Base-by-base conservation (phyloP, 1,140 invertebrate genomes). In the Nasonia longicornis region DNA sequence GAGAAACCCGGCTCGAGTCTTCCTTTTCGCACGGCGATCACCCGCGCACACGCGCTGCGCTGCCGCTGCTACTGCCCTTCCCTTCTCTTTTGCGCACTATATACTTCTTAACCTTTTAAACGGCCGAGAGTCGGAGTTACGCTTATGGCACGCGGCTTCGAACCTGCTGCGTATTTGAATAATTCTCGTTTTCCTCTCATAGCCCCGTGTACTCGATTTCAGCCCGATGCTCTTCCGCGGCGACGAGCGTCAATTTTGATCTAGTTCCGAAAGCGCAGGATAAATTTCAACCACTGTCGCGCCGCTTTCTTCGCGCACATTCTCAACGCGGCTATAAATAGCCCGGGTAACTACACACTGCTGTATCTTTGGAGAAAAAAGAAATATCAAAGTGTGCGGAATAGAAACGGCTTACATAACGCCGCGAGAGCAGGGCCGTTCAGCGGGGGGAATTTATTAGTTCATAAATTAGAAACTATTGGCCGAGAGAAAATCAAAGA, bases 1-100 rank as follows among this genome's bases (percentile, higher is more conserved):
- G 64, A 72, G 70, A 58, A 58, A 58, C 52, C 52, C 16, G 52
- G 16, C 66, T 35, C 42, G 69, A 75, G 58, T 80, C 79, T 80
- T 80, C 79, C 78, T 74, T 79, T 73, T 79, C 70, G 78, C 70
- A 66, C 70, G 78, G 71, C 71, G 45, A 80, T 74, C 78, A 67
- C 78, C 78, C 78, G 70, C 69, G n/a, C 77, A 45, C 14, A 69
- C 14, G 20, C 63, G 20, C 16, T 7, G 0, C 26, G 26, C 4
- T 20, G 2, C 2, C 1, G 10, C 16, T 26, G 10, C 58, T 8
- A 14, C 2, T n/a, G 31, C 70, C 69, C 77, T 71, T 72, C 77
- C 45, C 52, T 79, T 45, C 35, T 70, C 67, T 78, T 14, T 11
- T 31, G 14, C n/a, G 1, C 63, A 31, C 52, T 52, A 52, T 52